Evolutionary conservation across 2,797 vertebrate species (phyloP), one percentile per base, ranked within the genome.

Genomic region (Caiman crocodilus): DNA sequence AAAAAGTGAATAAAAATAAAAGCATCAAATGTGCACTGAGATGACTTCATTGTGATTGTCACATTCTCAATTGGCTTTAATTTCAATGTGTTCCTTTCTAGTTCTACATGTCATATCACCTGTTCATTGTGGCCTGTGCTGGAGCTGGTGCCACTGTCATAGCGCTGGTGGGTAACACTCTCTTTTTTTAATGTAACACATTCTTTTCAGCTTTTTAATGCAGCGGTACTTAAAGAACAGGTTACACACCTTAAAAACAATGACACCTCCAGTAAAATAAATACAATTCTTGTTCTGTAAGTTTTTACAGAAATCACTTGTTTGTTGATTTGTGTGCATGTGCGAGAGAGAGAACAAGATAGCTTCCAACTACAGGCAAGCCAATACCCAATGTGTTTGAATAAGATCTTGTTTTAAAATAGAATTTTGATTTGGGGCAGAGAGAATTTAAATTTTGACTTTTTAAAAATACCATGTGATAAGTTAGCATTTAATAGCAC

Each of bases 41-140:
- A 50, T 50, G 42, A 50, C 42, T 50, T 50, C 10, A 50, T 50
- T 50, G 42, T 50, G 42, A 50, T 50, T 50, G 42, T 50, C 42
- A 50, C 9, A 10, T 50, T 10, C 35, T 69, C 23, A 20, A 13
- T 71, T 71, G 20, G 16, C 18, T n/a, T 65, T 57, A 87, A 65
- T 91, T 92, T 30, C 87, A 21, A 83, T 75, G 0, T 96, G 26
- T 97, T 97, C 93, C 95, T 83, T 91, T 92, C 71, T 97, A 99
- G 99, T 99, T 99, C 98, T 99, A 99, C 98, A 98, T 99, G 98
- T 99, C 99, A 64, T 99, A 99, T 85, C 99, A 99, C 96, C 98
- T 99, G 97, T 99, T 99, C 98, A 99, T 99, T 87, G 99, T 99
- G 95, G 99, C 99, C 58, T 99, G 99, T 87, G 99, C 99, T 4